phyloP scores from a whole-genome alignment of 2,888 invertebrate species.

The Mesorhabditis spiculigera region DNA sequence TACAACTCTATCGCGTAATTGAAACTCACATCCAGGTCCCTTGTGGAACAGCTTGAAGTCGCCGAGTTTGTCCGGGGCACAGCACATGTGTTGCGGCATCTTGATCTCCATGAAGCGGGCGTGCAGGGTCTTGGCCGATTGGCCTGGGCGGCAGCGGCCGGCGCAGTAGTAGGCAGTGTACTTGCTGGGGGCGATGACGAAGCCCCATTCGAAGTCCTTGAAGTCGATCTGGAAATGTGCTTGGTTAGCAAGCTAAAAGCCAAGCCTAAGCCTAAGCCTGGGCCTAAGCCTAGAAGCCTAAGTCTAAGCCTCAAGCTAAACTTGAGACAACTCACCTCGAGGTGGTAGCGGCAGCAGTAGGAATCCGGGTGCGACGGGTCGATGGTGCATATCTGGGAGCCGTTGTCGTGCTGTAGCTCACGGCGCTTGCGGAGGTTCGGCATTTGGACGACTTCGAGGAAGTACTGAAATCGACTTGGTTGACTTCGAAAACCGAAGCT shows the following conservation, averaged over 20 bases:
- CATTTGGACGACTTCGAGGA: neutral
- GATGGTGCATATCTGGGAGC: neutral
- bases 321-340: neutral
- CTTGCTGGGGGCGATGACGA: constrained; percentile 87
- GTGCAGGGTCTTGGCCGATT: neutral
- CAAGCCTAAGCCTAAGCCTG: constrained; percentile 1
- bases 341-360: neutral
- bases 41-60: neutral
- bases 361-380: neutral
- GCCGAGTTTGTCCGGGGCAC: neutral
- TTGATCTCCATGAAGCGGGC: neutral
- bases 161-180: constrained; percentile 92
- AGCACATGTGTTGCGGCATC: neutral
- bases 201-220: constrained; percentile 89
- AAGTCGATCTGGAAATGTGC: constrained; percentile 72
- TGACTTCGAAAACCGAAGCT: no score
- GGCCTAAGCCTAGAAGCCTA: neutral
- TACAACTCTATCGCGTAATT: no score
- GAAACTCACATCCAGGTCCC: no score
- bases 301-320: neutral
- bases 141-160: constrained; percentile 62
- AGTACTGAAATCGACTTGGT: neutral
- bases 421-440: no score
- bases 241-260: neutral
- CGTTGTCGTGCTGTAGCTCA: no score